Base-by-base conservation (phyloP, 1,140 invertebrate genomes). In the Oncopeltus fasciatus region DNA sequence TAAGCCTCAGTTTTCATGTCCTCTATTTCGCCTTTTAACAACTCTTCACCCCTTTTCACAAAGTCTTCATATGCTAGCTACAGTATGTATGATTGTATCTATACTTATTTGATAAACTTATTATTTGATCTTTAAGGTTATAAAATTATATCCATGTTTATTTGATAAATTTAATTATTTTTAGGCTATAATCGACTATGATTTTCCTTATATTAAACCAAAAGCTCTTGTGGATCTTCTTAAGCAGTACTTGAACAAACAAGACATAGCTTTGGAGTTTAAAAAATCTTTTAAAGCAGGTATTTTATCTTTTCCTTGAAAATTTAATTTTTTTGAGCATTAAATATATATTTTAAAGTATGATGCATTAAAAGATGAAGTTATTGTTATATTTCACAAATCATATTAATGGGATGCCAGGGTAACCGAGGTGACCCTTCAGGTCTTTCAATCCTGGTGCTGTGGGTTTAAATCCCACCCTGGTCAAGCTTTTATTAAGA, bases 11-110 rank as follows among this genome's bases (percentile, higher is more conserved):
- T 62, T 56, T 59, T 63, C 65, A 38, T 65, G 63, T 60, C 62
- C 65, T 2, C 59, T 67, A n/a, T 67, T 67, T 46, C 57, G 66
- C 1, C 56, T 67, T 27, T 38, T 68, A 9, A 61, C 65, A 0
- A 59, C 61, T 0, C 58, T 63, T 24, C 58, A 58, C 20, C 60
- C 64, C 1, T 29, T 63, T 26, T 51, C 58, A n/a, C n/a, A 47
- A 11, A 63, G 46, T 24, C 18, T 64, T 5, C 27, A 28, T 27
- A n/a, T 57, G 18, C 24, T 64, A 20, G 57, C 63, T 20, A 59
- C 56, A 33, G 63, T 64, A 60, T 26, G 24, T 53, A 27, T 33
- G 21, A 38, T 60, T 49, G 31, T 38, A 8, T 38, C 31, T 38
- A 38, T 38, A 1, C 20, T 11, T 24, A 3, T 60, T 60, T 47